Base-by-base conservation (phyloP, 1,140 invertebrate species). In the Paralvinella palmiformis region DNA sequence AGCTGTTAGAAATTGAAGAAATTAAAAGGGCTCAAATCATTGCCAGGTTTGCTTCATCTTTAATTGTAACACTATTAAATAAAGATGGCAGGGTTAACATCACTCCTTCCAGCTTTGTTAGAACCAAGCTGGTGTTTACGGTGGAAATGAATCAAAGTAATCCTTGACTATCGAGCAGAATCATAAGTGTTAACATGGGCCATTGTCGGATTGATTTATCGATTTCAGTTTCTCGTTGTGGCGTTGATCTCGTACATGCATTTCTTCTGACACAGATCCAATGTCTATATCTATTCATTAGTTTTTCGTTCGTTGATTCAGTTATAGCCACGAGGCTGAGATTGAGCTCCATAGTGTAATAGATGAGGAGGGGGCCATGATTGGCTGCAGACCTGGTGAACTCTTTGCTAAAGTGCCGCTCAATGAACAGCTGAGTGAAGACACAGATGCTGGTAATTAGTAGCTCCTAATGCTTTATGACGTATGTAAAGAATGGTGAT, bases 1-100 rank as follows among this genome's bases (percentile, higher is more conserved):
- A 72, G 41, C 59, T 79, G n/a, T 53, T 79, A 15, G 66, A 76
- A 13, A 53, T 77, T 22, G 77, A 79, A 56, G 77, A 79, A 65
- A 68, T 77, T 27, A 75, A 71, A 7, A 62, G 75, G 45, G 69
- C 73, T 61, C 65, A 69, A 29, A 73, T 77, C 41, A 76, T 79
- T 55, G 70, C 74, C 17, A 73, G 71, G 77, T 79, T 63, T 44
- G 57, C 27, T 44, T 10, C 31, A 1, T 17, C 20, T 59, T n/a
- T 10, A 59, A 33, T 55, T n/a, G n/a, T n/a, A n/a, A n/a, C n/a
- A n/a, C n/a, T n/a, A 52, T 48, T 15, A 5, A 20, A 60, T 17
- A 60, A 6, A 20, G 33, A 52, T 10, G 27, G 10, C 50, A 35
- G 24, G 22, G 15, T 53, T 64, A 67, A n/a, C n/a, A n/a, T n/a